Conservation (phyloP, 2,113 vertebrate genomes). For the Indri indri region DNA sequence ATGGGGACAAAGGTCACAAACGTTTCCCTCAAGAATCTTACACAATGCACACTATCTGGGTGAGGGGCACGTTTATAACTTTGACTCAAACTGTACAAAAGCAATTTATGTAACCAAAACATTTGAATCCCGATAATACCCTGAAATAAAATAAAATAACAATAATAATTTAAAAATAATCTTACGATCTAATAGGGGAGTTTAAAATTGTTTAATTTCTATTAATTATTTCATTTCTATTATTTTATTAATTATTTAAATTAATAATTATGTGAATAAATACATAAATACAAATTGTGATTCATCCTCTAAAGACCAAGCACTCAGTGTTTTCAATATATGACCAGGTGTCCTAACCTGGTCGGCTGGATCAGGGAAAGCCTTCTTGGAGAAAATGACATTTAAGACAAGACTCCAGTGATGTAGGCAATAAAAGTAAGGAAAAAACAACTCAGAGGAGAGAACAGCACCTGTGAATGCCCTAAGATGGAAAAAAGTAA, state of each 20-base stretch:
- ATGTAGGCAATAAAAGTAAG: background rate
- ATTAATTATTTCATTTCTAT: background rate
- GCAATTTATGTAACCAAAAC: no score
- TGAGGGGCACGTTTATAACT: no score
- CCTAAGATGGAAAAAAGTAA: background rate
- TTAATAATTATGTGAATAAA: background rate
- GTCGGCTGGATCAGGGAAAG: background rate
- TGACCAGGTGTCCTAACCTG: background rate
- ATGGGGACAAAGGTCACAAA: background rate
- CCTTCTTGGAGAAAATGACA: background rate
- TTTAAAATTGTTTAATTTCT: background rate
- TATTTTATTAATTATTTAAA: background rate
- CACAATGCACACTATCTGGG: background rate
- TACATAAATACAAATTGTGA: background rate
- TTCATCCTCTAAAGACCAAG: background rate
- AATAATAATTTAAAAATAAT: background rate
- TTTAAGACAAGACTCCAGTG: background rate
- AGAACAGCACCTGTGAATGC: fast-evolving
- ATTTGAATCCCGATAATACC: no score
- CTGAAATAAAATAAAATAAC: no score
- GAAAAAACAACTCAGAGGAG: background rate
- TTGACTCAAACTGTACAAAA: no score
- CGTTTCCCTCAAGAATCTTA: background rate
- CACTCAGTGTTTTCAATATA: background rate
- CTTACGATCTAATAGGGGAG: background rate